Conservation (phyloP, 64 coral and sea anemone genomes). For the Porites lutea region DNA sequence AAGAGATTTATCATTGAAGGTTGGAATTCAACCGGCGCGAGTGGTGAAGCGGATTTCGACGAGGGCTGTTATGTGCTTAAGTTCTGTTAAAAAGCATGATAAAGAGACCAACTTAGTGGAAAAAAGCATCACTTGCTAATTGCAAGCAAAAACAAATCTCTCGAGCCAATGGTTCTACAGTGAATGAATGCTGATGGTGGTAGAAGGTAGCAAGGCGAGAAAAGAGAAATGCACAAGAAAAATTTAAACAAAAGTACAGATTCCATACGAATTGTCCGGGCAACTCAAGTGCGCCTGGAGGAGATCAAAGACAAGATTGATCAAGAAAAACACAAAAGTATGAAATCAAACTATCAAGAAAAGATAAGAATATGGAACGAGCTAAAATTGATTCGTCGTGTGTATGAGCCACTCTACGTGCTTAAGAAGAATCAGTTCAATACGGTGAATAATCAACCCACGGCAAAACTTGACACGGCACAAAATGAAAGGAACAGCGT, state of each 20-base stretch:
- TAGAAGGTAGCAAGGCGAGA: too few species aligned
- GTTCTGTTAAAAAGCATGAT: too few species aligned
- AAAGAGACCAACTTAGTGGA: too few species aligned
- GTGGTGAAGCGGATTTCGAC: too few species aligned
- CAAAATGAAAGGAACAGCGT: not conserved
- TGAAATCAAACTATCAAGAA: slow-evolving; percentile 18
- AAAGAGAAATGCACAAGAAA: not conserved
- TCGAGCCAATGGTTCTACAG: too few species aligned
- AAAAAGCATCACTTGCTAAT: too few species aligned
- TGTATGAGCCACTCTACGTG: slow-evolving; percentile 45
- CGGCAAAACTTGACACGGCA: not conserved
- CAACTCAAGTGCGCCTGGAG: slow-evolving; percentile 45
- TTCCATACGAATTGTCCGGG: slow-evolving; percentile 19
- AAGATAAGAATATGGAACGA: slow-evolving; percentile 63
- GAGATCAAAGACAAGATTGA: slow-evolving; percentile 50
- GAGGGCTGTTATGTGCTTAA: too few species aligned
- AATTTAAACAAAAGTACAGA: not conserved
- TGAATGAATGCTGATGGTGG: too few species aligned
- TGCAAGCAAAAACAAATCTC: too few species aligned
- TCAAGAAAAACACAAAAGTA: slow-evolving; percentile 31
- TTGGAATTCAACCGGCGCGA: too few species aligned
- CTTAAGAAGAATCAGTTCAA: not conserved
- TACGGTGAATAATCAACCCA: not conserved
- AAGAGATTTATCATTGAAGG: too few species aligned
- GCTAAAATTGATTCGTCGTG: slow-evolving; percentile 44